Base-by-base conservation (phyloP, 2,113 vertebrate genomes). In the Hyaena hyaena region DNA sequence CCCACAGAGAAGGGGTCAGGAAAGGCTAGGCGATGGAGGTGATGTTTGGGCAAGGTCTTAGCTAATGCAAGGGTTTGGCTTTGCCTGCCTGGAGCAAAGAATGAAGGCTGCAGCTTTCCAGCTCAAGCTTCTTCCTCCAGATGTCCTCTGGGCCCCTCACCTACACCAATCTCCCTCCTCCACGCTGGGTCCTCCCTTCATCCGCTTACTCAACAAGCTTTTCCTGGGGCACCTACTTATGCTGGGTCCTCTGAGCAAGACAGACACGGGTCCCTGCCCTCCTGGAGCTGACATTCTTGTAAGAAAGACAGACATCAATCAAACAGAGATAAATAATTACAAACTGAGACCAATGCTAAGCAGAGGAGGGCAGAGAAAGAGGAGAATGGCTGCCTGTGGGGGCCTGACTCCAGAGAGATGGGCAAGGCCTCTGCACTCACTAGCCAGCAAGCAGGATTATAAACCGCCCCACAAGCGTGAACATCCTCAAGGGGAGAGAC, bases 371-470 rank as follows among this genome's bases (percentile, higher is more conserved):
- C 7, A 90, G 69, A 83, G 35, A 10, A 28, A 58, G 48, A 28
- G 17, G 35, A 50, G 31, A 66, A 50, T 8, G 45, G 79, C 35
- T 93, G 33, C 16, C 50, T 0, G 0, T 3, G 82, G 35, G 50
- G 53, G 63, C 10, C 63, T 33, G 16, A 79, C 53, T 92, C 63
- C 23, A 63, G 39, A 53, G 39, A 85, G 50, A 61, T 0, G 10
- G 80, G 35, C 45, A 76, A 26, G 35, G 71, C 61, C 85, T 85
- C 90, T 39, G 10, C 39, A 66, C 79, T 85, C 61, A 4, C 35
- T 16, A 19, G 95, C 79, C 79, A 76, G 95, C 53, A 21, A 69
- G 39, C 55, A 48, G 68, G 91, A 79, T 94, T 83, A 92, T 35
- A 73, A 80, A 84, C 69, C 81, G 65, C 11, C 63, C 68, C 69